Conservation (phyloP, 2,888 invertebrate genomes). For the Iselma pallidipennis region DNA sequence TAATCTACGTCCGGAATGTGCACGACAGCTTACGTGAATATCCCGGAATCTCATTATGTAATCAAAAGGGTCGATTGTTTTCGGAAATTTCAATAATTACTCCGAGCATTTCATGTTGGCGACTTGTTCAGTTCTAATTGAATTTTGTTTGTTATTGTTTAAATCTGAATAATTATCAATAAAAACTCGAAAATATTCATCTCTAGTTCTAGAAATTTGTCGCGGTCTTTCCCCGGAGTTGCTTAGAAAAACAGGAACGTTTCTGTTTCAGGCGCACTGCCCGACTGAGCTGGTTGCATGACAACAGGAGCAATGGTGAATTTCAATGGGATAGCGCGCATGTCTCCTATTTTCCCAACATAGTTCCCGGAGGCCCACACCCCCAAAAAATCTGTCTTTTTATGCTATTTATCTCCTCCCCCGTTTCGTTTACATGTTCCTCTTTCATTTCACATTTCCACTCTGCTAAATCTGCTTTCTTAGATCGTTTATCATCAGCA, state of each 20-base stretch:
- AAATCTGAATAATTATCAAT: too few species aligned
- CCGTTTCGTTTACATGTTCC: slow-evolving; percentile 51
- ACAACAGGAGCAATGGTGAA: slow-evolving; percentile 40
- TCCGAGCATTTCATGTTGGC: not conserved
- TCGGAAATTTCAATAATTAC: slow-evolving; percentile 25
- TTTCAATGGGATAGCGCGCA: slow-evolving; percentile 41
- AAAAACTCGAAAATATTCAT: too few species aligned
- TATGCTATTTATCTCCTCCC: slow-evolving; percentile 48
- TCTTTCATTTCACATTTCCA: slow-evolving; percentile 50
- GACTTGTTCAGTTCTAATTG: not conserved
- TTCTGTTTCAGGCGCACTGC: slow-evolving; percentile 35
- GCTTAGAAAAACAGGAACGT: not conserved
- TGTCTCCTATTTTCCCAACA: slow-evolving; percentile 40
- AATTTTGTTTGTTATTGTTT: not conserved
- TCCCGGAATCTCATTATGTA: slow-evolving; percentile 27
- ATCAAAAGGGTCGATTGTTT: slow-evolving; percentile 28
- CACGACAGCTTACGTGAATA: slow-evolving; percentile 30
- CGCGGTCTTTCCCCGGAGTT: not conserved
- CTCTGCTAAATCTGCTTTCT: slow-evolving; percentile 49
- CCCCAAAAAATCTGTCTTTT: slow-evolving; percentile 49
- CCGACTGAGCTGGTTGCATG: slow-evolving; percentile 43
- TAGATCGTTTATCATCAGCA: slow-evolving; percentile 47
- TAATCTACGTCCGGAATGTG: slow-evolving; percentile 32
- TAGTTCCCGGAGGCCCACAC: slow-evolving; percentile 42
- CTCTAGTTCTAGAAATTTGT: not conserved